Conservation (phyloP, 2,113 vertebrate genomes). For the Nothoprocta pentlandii region DNA sequence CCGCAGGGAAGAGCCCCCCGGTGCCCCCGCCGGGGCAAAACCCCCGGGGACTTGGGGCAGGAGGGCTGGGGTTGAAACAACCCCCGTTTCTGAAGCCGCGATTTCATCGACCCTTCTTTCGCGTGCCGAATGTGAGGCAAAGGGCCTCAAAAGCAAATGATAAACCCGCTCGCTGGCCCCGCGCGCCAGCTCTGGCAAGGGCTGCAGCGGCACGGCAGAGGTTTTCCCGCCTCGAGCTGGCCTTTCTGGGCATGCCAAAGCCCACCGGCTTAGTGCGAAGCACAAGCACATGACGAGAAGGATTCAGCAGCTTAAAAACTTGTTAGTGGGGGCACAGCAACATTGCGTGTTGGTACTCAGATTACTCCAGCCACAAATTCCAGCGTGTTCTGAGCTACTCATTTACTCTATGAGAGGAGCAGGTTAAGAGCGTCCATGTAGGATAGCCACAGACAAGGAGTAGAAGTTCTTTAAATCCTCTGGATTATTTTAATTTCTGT, state of each 20-base stretch:
- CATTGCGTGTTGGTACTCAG: rapidly evolving
- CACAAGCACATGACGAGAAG: background rate
- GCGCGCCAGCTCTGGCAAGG: no score
- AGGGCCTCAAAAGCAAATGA: no score
- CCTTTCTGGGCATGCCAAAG: background rate
- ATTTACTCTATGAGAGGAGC: background rate
- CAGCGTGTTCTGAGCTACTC: background rate
- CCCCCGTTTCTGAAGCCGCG: no score
- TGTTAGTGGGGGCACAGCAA: background rate
- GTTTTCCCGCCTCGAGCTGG: background rate
- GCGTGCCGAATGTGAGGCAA: no score
- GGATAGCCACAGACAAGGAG: background rate
- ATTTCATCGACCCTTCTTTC: no score
- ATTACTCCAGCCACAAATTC: background rate
- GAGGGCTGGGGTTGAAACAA: no score
- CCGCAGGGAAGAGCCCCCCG: no score
- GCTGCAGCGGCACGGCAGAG: no score
- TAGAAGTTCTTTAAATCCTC: rapidly evolving
- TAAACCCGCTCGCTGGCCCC: no score
- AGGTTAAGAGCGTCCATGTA: rapidly evolving
- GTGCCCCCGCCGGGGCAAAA: no score
- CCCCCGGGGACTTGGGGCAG: no score
- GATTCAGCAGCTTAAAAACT: background rate
- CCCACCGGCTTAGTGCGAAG: background rate
- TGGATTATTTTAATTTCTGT: background rate